phyloP scores from a whole-genome alignment of 2,113 vertebrate species.

The Carollia perspicillata region DNA sequence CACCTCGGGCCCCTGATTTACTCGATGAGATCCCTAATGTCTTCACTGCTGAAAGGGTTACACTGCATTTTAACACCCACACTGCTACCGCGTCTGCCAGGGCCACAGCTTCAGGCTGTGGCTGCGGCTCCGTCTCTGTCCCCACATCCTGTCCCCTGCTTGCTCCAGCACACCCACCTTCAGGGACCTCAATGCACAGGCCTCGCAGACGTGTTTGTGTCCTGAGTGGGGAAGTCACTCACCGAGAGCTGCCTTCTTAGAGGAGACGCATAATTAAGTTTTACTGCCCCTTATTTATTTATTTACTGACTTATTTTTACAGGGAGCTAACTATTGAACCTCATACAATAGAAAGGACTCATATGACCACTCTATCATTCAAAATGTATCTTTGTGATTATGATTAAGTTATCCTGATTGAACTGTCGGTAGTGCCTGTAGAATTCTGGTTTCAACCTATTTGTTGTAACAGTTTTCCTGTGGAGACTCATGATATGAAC shows the following conservation, averaged over 20 bases:
- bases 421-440: not conserved
- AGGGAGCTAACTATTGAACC: not conserved
- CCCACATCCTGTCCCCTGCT: too few species aligned
- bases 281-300: not conserved
- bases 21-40: not conserved
- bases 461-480: not conserved
- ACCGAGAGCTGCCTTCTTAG: not conserved
- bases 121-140: too few species aligned
- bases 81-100: too few species aligned
- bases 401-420: not conserved
- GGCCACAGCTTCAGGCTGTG: too few species aligned
- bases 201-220: not conserved
- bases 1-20: not conserved
- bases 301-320: not conserved
- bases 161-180: too few species aligned
- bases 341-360: not conserved
- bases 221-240: not conserved
- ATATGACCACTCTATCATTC: not conserved
- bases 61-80: too few species aligned
- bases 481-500: not conserved
- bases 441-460: not conserved
- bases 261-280: not conserved
- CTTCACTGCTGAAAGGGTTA: not conserved
- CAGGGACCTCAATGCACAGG: not conserved
- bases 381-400: not conserved